A percentile compares a stretch with the other conserved stretches of the same genome.
phyloP scores from a whole-genome alignment of 2,888 invertebrate genomes.

The Dynastes maya region DNA sequence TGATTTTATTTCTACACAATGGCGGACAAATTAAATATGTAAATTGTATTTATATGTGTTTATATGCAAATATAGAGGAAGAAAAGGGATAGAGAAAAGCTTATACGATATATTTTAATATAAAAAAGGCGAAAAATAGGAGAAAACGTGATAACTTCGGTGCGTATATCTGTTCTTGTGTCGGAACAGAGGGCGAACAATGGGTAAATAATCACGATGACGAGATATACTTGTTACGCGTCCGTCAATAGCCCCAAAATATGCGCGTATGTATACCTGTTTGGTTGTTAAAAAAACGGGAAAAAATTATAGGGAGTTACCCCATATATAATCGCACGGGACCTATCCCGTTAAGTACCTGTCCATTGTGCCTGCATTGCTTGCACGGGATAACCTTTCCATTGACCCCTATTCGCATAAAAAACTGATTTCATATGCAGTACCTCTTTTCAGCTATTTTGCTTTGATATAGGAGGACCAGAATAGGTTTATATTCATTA shows the following conservation, averaged over 20 bases:
- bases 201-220: slow-evolving; percentile 28
- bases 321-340: slow-evolving; percentile 57
- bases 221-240: slow-evolving; percentile 57
- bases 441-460: slow-evolving; percentile 30
- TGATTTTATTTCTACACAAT: slow-evolving; percentile 17
- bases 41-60: slow-evolving; percentile 20
- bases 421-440: slow-evolving; percentile 40
- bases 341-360: slow-evolving; percentile 63
- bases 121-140: background rate
- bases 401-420: slow-evolving; percentile 42
- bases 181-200: slow-evolving; percentile 20
- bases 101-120: background rate
- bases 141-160: slow-evolving; percentile 5
- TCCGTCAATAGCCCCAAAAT: slow-evolving; percentile 48
- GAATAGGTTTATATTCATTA: too few species aligned
- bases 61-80: background rate
- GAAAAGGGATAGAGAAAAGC: background rate
- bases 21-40: slow-evolving; percentile 37
- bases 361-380: slow-evolving; percentile 58
- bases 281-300: slow-evolving; percentile 62
- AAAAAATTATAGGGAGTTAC: slow-evolving; percentile 58
- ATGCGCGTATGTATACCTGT: slow-evolving; percentile 57
- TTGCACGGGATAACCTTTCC: slow-evolving; percentile 55
- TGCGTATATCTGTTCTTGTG: background rate
- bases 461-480: slow-evolving; percentile 9